phyloP scores from a whole-genome alignment of 2,797 vertebrate species.

The Cyprinella venusta region DNA sequence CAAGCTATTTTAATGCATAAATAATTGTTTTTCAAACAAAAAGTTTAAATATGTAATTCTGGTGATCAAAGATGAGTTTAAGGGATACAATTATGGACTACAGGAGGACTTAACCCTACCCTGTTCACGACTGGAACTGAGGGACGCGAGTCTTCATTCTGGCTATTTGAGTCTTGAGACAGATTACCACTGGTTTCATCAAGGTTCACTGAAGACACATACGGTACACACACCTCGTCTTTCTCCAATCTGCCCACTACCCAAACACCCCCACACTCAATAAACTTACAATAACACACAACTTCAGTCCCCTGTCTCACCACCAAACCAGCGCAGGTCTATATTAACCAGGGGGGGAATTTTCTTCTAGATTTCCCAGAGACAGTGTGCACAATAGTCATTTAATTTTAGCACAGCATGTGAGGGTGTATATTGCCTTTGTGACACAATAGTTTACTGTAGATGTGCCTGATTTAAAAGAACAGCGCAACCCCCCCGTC shows the following conservation, averaged over 20 bases:
- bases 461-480: constrained; percentile 52
- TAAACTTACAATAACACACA: constrained; percentile 5
- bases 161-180: not conserved
- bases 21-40: no score
- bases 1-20: no score
- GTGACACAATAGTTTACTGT: constrained; percentile 59
- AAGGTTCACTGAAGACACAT: not conserved
- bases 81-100: no score
- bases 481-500: constrained; percentile 26
- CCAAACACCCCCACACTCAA: not conserved
- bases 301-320: not conserved
- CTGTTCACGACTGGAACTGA: not conserved
- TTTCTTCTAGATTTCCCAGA: constrained; percentile 55
- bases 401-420: constrained; percentile 28
- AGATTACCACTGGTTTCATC: no score
- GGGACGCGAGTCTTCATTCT: not conserved
- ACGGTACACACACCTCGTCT: constrained; percentile 5
- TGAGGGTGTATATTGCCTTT: constrained; percentile 52
- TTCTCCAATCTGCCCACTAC: constrained; percentile 16
- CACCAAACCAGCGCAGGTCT: constrained; percentile 7
- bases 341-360: constrained; percentile 47
- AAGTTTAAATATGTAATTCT: no score
- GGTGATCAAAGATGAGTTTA: no score
- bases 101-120: not conserved
- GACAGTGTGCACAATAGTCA: not conserved